Base-by-base conservation (phyloP, 2,113 vertebrate genomes). In the Heptranchias perlo region DNA sequence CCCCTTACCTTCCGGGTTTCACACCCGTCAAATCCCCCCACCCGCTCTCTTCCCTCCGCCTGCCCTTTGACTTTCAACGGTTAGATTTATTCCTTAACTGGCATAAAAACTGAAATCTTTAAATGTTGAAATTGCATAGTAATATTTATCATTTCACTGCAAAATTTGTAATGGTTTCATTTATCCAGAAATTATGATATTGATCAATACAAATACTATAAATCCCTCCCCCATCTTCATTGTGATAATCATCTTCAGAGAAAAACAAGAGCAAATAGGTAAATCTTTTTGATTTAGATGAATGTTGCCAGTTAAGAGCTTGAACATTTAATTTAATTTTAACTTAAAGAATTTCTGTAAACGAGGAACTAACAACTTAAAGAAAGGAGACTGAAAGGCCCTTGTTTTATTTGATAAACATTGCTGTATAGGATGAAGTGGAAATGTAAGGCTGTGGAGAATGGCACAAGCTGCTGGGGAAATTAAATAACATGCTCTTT, bases 401-500 rank as follows among this genome's bases (percentile, higher is more conserved):
- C 44, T 69, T 69, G 47, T 89, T 31, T 28, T 49, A 67, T 18
- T 47, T 95, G 94, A 69, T 69, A 52, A 93, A 61, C 25, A 69
- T 35, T 5, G n/a, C 21, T 49, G 47, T 73, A 52, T 31, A 39
- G 65, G 62, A 35, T 95, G 39, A 23, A 31, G 21, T 95, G 62
- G 25, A 95, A 69, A 69, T 95, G 94, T 95, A 49, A 95, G 44
- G 23, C 28, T 16, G 14, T 69, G 35, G 78, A 82, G 39, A 82
- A 91, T 28, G 39, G 5, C 44, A 31, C 65, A 95, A 52, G 47
- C 65, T 95, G 11, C 94, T 52, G 39, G 65, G 28, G 47, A 95
- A 35, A 95, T 95, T 69, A 95, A 95, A 95, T 95, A 69, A 69
- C 64, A 52, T 69, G 89, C 89, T 31, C 44, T 69, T 95, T 95